Base-by-base conservation (phyloP, 2,888 invertebrate genomes). In the Polyploca ridens region DNA sequence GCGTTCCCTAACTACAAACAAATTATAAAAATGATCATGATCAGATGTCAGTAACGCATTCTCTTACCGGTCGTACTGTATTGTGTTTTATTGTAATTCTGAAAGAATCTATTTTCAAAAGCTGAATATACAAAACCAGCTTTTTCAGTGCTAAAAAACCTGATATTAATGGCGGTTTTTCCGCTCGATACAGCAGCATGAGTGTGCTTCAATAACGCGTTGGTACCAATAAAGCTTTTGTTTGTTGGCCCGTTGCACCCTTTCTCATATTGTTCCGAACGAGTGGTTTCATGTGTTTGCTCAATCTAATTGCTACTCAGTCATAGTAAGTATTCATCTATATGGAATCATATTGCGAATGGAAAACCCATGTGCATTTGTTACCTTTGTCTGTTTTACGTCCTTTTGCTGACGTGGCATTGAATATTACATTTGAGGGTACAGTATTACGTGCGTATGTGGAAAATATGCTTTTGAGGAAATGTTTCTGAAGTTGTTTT, bases 241-340 rank as follows among this genome's bases (percentile, higher is more conserved):
- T 91, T 87, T 88, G 87, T 81, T 77, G 81, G 80, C 72, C 77
- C 68, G 76, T 78, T 81, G 84, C 84, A 87, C 90, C 90, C 90
- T 87, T 90, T 85, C 90, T 87, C 89, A 88, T 90, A 91, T 91
- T 91, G 91, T 93, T 90, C 86, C 88, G 80, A 79, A 75, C 83
- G 90, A 90, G 87, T 87, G 91, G 87, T 83, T 86, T 82, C 84
- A 81, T 87, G 81, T 90, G 90, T 93, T 93, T 93, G 92, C 86
- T 86, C 89, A 89, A 90, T 92, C 90, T 93, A 93, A 93, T 93
- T 92, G 93, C 91, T 89, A 91, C 87, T 90, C 90, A 90, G 88
- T 87, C 89, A 86, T 81, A 77, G 79, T 76, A 83, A 78, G 87
- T 84, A 91, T 87, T 88, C 91, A 88, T 86, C 82, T 85, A 87